Evolutionary conservation across 2,113 vertebrate species (phyloP).

Genomic region (Talpa occidentalis): DNA sequence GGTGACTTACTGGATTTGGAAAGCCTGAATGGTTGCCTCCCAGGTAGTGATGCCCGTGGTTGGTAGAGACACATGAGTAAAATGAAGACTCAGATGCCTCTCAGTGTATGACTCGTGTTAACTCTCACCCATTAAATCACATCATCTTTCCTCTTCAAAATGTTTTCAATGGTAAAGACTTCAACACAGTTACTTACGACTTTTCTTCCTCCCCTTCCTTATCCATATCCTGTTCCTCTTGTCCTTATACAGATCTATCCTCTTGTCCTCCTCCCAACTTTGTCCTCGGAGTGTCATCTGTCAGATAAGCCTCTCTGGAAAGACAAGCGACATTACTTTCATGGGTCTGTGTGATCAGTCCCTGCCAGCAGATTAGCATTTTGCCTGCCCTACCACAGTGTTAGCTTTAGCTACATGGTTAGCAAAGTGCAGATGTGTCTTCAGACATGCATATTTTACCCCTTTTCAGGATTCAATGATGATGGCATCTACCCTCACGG

Average conservation of each 20-base stretch:
- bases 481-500: conserved; percentile 77
- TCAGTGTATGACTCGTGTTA: not conserved
- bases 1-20: not conserved
- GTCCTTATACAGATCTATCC: too few relatives aligned
- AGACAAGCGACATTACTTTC: not conserved
- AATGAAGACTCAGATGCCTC: not conserved
- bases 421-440: not conserved
- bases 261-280: not conserved
- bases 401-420: not conserved
- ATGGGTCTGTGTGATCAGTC: not conserved
- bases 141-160: not conserved
- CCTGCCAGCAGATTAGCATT: not conserved
- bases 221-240: not conserved
- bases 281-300: not conserved
- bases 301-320: not conserved
- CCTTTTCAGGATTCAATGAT: conserved; percentile 85
- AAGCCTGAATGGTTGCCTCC: not conserved
- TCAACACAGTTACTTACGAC: not conserved
- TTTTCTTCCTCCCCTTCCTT: not conserved
- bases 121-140: not conserved
- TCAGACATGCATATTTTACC: not conserved
- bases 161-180: not conserved
- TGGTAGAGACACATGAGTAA: not conserved
- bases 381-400: not conserved
- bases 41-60: not conserved